phyloP scores from a whole-genome alignment of 2,888 invertebrate genomes.

The Polyommatus icarus region DNA sequence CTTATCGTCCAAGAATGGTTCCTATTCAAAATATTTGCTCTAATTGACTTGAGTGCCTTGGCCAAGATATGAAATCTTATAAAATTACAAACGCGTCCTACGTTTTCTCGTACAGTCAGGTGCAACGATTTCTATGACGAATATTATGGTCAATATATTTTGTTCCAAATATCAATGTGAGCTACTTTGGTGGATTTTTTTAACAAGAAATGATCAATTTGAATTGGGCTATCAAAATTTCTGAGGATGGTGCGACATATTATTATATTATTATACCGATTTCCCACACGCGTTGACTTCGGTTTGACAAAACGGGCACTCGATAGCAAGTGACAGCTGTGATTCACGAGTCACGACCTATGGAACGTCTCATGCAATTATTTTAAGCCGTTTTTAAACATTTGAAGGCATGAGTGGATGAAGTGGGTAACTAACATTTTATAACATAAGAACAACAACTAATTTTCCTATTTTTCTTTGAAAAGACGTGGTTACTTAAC shows the following conservation, averaged over 20 bases:
- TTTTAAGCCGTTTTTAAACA: background rate
- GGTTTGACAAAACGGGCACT: background rate
- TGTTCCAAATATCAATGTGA: background rate
- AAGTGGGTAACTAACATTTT: no score
- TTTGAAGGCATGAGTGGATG: no score
- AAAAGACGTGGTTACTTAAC: no score
- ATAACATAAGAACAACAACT: no score
- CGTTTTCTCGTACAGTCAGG: constrained; percentile 25
- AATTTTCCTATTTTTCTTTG: no score
- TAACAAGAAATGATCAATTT: no score
- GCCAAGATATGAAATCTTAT: constrained; percentile 31
- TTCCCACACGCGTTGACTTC: background rate
- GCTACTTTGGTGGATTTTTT: background rate
- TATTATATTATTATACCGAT: background rate
- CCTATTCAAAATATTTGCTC: constrained; percentile 31
- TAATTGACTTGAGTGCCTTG: constrained; percentile 30
- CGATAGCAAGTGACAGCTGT: background rate
- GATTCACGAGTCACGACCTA: constrained; percentile 5
- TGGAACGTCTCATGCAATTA: background rate
- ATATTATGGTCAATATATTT: background rate
- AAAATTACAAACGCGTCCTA: constrained; percentile 29
- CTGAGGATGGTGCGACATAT: no score
- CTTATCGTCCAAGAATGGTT: constrained; percentile 28
- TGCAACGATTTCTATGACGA: background rate
- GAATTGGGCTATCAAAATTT: no score